These are phyloP conservation scores for Dendrolimus kikuchii DNA, from an alignment of 1,140 invertebrate genomes.

Conservation along the genomic window DNA sequence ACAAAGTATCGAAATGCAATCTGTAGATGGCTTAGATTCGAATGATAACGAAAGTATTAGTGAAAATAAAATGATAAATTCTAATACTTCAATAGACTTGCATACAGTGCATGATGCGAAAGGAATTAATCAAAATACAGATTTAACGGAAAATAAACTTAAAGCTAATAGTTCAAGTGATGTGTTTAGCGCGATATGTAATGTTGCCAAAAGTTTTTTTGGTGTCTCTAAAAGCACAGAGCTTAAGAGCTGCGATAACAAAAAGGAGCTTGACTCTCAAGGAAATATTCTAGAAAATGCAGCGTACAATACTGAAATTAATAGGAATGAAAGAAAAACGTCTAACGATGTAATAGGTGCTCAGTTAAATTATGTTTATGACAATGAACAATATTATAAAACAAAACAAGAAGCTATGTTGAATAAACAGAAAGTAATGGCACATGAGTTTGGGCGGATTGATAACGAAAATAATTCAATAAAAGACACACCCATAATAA, in stretches of 20 bases:
- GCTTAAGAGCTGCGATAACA: slow-evolving; percentile 40
- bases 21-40: slow-evolving; percentile 28
- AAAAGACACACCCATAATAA: slow-evolving; percentile 21
- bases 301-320: slow-evolving; percentile 18
- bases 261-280: slow-evolving; percentile 46
- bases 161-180: slow-evolving; percentile 34
- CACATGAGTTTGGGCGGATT: slow-evolving; percentile 50
- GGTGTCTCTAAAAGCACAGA: slow-evolving; percentile 30
- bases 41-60: slow-evolving; percentile 10
- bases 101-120: slow-evolving; percentile 15
- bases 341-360: slow-evolving; percentile 53
- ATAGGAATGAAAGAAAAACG: slow-evolving; percentile 26
- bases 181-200: slow-evolving; percentile 46
- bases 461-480: slow-evolving; percentile 51
- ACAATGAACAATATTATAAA: slow-evolving; percentile 42
- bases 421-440: slow-evolving; percentile 61
- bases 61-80: slow-evolving; percentile 18
- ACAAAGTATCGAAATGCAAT: slow-evolving; percentile 40
- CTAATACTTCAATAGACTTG: slow-evolving; percentile 16
- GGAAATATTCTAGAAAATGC: slow-evolving; percentile 37
- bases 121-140: slow-evolving; percentile 8
- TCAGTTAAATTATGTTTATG: slow-evolving; percentile 30
- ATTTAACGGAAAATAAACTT: slow-evolving; percentile 22
- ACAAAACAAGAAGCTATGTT: slow-evolving; percentile 43
- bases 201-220: slow-evolving; percentile 49